Percentiles rank a stretch among this genome's conserved stretches.
Conservation (phyloP, 2,113 vertebrate genomes). For the Neolamprologus kungweensis region DNA sequence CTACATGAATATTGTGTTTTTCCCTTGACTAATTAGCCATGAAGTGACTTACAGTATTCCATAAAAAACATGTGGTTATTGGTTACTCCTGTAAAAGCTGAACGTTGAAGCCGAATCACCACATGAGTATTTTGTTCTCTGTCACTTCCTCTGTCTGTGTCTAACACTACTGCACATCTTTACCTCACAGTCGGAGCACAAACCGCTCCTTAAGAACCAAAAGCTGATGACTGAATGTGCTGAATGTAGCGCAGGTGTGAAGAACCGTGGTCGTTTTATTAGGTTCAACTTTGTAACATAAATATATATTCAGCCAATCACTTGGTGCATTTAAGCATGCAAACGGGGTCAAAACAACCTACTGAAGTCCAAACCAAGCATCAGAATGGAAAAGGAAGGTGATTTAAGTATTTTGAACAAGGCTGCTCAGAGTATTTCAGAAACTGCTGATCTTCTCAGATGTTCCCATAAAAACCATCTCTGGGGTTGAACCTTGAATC, state of each 20-base stretch:
- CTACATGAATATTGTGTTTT: not conserved
- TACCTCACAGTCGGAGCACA: not conserved
- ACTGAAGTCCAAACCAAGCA: not conserved
- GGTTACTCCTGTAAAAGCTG: not conserved
- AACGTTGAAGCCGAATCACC: not conserved
- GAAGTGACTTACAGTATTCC: not conserved
- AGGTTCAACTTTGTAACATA: not conserved
- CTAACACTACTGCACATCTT: not conserved
- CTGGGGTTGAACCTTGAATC: not conserved
- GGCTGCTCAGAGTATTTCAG: not conserved
- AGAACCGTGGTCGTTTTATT: accelerated
- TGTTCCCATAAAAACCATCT: not conserved
- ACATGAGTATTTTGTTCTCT: not conserved
- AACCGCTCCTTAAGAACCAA: not conserved
- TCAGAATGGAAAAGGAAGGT: not conserved
- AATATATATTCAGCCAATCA: not conserved
- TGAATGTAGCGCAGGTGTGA: not conserved
- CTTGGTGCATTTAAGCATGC: not conserved
- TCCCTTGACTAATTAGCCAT: not conserved
- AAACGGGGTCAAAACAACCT: not conserved
- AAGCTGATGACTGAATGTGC: not conserved
- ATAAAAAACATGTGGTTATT: not conserved
- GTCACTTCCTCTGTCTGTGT: not conserved
- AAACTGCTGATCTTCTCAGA: not conserved
- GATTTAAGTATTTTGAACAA: not conserved